These are phyloP conservation scores for Physella acuta DNA, from an alignment of 1,140 invertebrate species.

Conservation along the genomic window DNA sequence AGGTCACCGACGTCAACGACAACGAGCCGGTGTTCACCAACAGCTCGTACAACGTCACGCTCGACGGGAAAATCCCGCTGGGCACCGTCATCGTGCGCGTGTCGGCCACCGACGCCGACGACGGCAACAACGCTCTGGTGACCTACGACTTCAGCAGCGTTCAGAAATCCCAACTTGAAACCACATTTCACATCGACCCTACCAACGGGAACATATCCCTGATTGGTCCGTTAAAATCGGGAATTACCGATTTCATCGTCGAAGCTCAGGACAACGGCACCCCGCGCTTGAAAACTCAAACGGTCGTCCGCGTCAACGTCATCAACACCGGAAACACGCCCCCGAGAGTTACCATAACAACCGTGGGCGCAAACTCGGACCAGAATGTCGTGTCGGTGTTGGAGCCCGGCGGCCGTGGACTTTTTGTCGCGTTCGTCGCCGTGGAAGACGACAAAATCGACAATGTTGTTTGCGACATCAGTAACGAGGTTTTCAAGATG, in stretches of 20 bases:
- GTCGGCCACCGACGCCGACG: slow-evolving; percentile 77
- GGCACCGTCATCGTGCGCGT: slow-evolving; percentile 61
- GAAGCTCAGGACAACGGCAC: slow-evolving; percentile 89
- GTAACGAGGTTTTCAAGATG: slow-evolving; percentile 29
- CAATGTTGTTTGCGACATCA: slow-evolving; percentile 37
- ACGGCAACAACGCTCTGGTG: slow-evolving; percentile 76
- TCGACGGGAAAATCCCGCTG: slow-evolving; percentile 34
- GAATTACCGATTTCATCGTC: slow-evolving; percentile 73
- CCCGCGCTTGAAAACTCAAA: slow-evolving; percentile 84
- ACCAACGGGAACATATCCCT: slow-evolving; percentile 40
- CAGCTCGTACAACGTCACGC: slow-evolving; percentile 82
- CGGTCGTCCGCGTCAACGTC: slow-evolving; percentile 84
- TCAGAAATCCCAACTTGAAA: slow-evolving; percentile 35
- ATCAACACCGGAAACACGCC: slow-evolving; percentile 41
- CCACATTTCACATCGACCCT: slow-evolving; percentile 37
- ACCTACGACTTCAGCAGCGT: slow-evolving; percentile 71
- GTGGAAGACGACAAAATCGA: slow-evolving; percentile 40
- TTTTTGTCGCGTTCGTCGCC: slow-evolving; percentile 41
- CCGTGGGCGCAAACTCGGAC: slow-evolving; percentile 25
- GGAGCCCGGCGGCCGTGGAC: slow-evolving; percentile 35
- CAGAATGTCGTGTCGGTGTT: slow-evolving; percentile 69
- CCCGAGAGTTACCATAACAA: slow-evolving; percentile 68
- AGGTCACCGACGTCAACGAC: slow-evolving; percentile 57
- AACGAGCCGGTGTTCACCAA: slow-evolving; percentile 70
- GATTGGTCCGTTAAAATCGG: slow-evolving; percentile 28